These are phyloP conservation scores for Atrina japonica DNA, from an alignment of 2,888 invertebrate genomes.

Conservation along the genomic window DNA sequence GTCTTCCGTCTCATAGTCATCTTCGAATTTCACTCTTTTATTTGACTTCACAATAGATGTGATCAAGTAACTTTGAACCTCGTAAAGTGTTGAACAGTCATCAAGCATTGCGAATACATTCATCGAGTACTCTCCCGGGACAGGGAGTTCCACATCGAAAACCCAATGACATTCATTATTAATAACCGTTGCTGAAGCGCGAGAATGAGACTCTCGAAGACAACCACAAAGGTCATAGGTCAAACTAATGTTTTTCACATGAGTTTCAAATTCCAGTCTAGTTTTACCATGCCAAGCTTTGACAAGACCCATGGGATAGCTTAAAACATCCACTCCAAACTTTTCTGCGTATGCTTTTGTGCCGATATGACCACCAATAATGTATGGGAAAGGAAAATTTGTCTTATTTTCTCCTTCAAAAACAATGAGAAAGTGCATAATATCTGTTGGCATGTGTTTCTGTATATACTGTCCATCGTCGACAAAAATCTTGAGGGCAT, in stretches of 20 bases:
- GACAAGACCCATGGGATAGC: conserved; percentile 62
- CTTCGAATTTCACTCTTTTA: conserved; percentile 43
- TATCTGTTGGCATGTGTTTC: conserved; percentile 68
- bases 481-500: conserved; percentile 75
- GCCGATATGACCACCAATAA: conserved; percentile 68
- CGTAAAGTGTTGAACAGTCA: conserved; percentile 61
- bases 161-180: conserved; percentile 64
- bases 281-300: conserved; percentile 64
- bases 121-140: conserved; percentile 73
- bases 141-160: conserved; percentile 72
- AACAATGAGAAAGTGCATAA: conserved; percentile 76
- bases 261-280: conserved; percentile 64
- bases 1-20: conserved; percentile 32
- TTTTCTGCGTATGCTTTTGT: conserved; percentile 57
- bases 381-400: conserved; percentile 70
- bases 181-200: conserved; percentile 55
- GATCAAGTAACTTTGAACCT: conserved; percentile 71
- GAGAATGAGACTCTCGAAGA: conserved; percentile 59
- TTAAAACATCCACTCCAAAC: conserved; percentile 65
- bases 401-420: conserved; percentile 59
- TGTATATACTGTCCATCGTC: conserved; percentile 53
- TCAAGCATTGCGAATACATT: conserved; percentile 74
- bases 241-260: conserved; percentile 59
- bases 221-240: conserved; percentile 71
- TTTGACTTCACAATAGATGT: conserved; percentile 60